Percentiles rank a stretch among this genome's conserved stretches.
Conservation (phyloP, 2,113 vertebrate species). For the Myiozetetes cayanensis region DNA sequence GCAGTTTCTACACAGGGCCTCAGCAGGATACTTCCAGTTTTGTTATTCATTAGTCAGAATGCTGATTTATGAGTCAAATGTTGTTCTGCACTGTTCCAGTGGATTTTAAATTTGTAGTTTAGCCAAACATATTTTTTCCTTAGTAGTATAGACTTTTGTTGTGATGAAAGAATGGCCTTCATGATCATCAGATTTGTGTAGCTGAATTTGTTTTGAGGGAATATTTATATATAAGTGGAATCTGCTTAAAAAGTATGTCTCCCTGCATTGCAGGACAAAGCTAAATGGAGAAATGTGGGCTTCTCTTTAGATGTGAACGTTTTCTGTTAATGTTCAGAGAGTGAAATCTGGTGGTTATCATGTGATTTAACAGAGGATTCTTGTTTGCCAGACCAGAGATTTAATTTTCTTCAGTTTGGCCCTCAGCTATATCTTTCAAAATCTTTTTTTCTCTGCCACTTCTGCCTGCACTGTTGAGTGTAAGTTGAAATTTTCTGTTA, state of each 20-base stretch:
- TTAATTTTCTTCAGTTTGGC: not conserved
- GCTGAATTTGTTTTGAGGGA: not conserved
- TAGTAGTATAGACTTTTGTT: not conserved
- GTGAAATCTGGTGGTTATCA: not conserved
- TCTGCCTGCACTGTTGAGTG: not conserved
- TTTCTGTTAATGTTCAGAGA: not conserved
- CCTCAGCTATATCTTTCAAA: not conserved
- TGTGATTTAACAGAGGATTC: not conserved
- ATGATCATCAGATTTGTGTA: not conserved
- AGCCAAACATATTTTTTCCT: slow-evolving; percentile 5
- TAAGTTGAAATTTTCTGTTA: not conserved
- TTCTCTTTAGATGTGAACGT: not conserved
- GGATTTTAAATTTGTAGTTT: slow-evolving; percentile 10
- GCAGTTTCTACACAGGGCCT: slow-evolving; percentile 15
- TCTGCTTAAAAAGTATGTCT: not conserved
- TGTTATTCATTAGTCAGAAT: slow-evolving; percentile 7
- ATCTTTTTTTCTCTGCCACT: not conserved
- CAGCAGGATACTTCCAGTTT: slow-evolving; percentile 34
- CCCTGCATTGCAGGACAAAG: not conserved
- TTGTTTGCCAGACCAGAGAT: not conserved
- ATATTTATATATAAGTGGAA: not conserved
- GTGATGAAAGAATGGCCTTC: not conserved
- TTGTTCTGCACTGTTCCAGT: slow-evolving; percentile 30
- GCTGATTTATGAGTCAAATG: slow-evolving; percentile 38
- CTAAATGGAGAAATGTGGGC: not conserved